A percentile compares a stretch with the other conserved stretches of the same genome.
Evolutionary conservation across 2,797 vertebrate genomes (phyloP).

Genomic region (Darevskia mixta): DNA sequence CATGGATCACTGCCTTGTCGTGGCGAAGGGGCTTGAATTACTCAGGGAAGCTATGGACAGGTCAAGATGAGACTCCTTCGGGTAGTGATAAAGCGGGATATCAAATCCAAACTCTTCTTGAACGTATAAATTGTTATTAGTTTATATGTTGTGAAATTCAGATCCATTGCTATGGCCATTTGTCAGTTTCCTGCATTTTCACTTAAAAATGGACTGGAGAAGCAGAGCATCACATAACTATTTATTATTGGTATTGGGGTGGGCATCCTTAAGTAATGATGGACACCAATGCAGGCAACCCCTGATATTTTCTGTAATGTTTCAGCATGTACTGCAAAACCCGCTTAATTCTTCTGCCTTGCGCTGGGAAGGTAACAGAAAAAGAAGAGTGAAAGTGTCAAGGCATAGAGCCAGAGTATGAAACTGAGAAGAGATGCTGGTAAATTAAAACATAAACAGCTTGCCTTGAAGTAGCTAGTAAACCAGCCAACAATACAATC

Average conservation of each 20-base stretch:
- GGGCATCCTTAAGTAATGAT: constrained; percentile 13
- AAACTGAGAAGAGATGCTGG: constrained; percentile 55
- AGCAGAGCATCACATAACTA: not conserved
- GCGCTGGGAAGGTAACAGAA: constrained; percentile 7
- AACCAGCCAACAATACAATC: constrained; percentile 11
- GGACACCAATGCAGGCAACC: constrained; percentile 32
- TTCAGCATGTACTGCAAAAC: not conserved
- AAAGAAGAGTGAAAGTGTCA: constrained; percentile 36
- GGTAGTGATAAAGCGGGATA: no score
- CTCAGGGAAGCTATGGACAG: no score
- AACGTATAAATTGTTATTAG: no score
- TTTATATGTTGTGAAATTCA: no score
- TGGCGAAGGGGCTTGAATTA: no score
- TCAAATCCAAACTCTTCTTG: no score
- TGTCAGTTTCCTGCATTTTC: not conserved
- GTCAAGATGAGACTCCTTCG: no score
- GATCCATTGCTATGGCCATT: not conserved
- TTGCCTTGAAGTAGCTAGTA: constrained; percentile 30
- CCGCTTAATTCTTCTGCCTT: constrained; percentile 33
- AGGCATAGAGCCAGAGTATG: constrained; percentile 6
- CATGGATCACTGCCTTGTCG: no score
- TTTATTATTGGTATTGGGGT: constrained; percentile 20
- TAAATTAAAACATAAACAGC: constrained; percentile 27
- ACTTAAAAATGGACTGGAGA: not conserved
- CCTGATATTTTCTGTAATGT: constrained; percentile 21